phyloP scores from a whole-genome alignment of 2,113 vertebrate species.

The Cyanoderma ruficeps region DNA sequence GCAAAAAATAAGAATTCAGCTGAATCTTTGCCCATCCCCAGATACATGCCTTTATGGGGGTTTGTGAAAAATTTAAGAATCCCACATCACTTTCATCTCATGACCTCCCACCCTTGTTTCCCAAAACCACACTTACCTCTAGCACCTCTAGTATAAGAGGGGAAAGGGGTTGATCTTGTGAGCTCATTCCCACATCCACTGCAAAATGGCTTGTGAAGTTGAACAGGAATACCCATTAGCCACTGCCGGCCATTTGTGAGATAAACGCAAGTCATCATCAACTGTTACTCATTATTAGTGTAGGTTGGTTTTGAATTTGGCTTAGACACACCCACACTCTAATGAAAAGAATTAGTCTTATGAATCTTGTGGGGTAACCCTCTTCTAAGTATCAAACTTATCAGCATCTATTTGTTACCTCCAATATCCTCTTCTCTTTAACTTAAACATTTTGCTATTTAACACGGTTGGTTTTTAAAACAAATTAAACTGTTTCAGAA shows the following conservation, averaged over 20 bases:
- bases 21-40: slow-evolving; percentile 76
- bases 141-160: slow-evolving; percentile 58
- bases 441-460: not conserved
- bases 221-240: slow-evolving; percentile 14
- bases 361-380: not conserved
- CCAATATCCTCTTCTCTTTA: not conserved
- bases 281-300: not conserved
- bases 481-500: not conserved
- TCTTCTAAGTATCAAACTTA: not conserved
- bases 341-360: not conserved
- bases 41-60: slow-evolving; percentile 68
- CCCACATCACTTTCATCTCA: slow-evolving; percentile 67
- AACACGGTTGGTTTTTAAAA: not conserved
- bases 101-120: slow-evolving; percentile 66
- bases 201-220: slow-evolving; percentile 54
- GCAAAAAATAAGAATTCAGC: slow-evolving; percentile 73
- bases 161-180: slow-evolving; percentile 70
- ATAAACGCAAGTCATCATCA: not conserved
- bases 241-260: not conserved
- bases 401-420: not conserved
- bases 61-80: slow-evolving; percentile 73
- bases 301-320: not conserved
- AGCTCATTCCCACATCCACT: slow-evolving; percentile 69
- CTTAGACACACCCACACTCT: not conserved
- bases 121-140: slow-evolving; percentile 78